These are phyloP conservation scores for human (Homo sapiens) DNA, from an alignment of 2,113 vertebrate species.

Conservation along the genomic window DNA sequence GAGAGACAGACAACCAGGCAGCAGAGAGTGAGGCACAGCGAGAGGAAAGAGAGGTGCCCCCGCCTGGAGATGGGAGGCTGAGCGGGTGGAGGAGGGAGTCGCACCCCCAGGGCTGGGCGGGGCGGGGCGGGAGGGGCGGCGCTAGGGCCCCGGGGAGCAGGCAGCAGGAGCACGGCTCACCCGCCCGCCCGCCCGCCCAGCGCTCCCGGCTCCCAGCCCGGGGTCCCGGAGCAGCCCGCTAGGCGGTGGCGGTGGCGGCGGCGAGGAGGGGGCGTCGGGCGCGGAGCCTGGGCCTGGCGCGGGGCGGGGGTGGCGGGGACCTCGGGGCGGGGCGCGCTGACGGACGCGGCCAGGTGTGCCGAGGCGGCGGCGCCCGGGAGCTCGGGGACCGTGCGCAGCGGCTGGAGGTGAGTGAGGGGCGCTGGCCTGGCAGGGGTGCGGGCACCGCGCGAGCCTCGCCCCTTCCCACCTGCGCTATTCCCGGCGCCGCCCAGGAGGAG, in stretches of 20 bases:
- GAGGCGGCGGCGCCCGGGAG: conserved; percentile 36
- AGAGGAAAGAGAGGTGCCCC: not conserved
- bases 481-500: not conserved
- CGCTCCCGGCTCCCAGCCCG: not conserved
- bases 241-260: not conserved
- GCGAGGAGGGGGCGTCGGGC: not conserved
- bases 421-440: not conserved
- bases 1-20: not conserved
- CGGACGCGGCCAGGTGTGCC: conserved; percentile 56
- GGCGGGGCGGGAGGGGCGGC: not conserved
- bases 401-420: conserved; percentile 59
- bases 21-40: not conserved
- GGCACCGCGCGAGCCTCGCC: not conserved
- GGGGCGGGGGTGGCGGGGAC: not conserved
- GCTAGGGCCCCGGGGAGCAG: conserved; percentile 72
- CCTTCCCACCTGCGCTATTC: conserved; percentile 50
- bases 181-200: not conserved
- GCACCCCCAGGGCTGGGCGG: not conserved
- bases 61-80: accelerated
- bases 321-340: conserved; percentile 20
- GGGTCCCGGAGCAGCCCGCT: conserved; percentile 19
- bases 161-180: conserved; percentile 31
- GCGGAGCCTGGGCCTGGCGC: conserved; percentile 3
- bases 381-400: not conserved
- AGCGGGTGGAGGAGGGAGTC: not conserved